Percentiles rank a stretch among this genome's conserved stretches.
These are phyloP conservation scores for Sarotherodon lohbergeri DNA, from an alignment of 2,113 vertebrate species.

Conservation along the genomic window DNA sequence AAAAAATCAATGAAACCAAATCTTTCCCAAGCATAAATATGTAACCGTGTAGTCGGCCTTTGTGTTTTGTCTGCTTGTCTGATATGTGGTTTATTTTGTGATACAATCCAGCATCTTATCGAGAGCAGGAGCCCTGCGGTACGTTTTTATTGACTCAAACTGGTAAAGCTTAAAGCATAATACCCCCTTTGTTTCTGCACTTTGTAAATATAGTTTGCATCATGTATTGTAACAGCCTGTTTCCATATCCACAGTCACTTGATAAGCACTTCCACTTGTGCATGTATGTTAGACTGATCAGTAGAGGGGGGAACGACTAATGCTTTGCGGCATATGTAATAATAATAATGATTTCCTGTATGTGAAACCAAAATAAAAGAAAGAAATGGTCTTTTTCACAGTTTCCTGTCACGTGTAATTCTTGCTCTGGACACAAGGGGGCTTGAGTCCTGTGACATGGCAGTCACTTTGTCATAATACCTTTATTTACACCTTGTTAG, in stretches of 20 bases:
- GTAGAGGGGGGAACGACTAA: neutral
- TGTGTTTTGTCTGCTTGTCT: constrained; percentile 42
- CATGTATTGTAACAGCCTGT: constrained; percentile 19
- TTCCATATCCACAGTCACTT: constrained; percentile 2
- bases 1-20: neutral
- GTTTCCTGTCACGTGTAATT: constrained; percentile 8
- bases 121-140: neutral
- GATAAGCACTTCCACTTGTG: constrained; percentile 19
- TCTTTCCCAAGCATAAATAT: constrained; percentile 14
- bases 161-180: neutral
- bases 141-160: neutral
- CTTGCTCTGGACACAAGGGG: constrained; percentile 30
- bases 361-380: constrained; percentile 52
- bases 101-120: constrained; percentile 14
- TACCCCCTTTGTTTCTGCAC: constrained; percentile 27
- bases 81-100: constrained; percentile 30
- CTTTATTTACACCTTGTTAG: neutral
- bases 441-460: constrained; percentile 3
- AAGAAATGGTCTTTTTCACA: neutral
- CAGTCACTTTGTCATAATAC: constrained; percentile 1
- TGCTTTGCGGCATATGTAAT: constrained; percentile 30
- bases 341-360: constrained; percentile 31
- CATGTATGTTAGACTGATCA: constrained; percentile 31
- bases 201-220: constrained; percentile 30
- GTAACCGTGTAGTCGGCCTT: constrained; percentile 44